Evolutionary conservation across 2,113 vertebrate species (phyloP).

Genomic region (Hypanus sabinus): DNA sequence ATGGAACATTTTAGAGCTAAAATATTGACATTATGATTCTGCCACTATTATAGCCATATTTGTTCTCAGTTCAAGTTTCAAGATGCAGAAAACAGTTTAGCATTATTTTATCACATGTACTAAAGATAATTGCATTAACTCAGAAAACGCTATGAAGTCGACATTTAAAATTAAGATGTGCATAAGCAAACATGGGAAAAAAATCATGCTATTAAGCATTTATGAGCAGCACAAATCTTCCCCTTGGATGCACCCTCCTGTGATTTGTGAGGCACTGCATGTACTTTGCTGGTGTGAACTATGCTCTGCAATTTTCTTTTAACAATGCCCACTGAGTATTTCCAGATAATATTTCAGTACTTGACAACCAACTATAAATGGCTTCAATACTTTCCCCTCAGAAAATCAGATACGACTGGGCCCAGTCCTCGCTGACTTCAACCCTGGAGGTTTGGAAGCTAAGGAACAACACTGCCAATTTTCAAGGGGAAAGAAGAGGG

Average conservation of each 20-base stretch:
- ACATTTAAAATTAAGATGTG: not conserved
- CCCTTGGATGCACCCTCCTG: not conserved
- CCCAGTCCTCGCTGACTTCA: constrained; percentile 1
- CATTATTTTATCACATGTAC: not conserved
- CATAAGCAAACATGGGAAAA: not conserved
- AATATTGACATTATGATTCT: constrained; percentile 22
- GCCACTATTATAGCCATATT: constrained; percentile 1
- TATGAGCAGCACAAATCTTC: constrained; percentile 1
- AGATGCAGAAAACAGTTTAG: not conserved
- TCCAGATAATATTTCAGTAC: constrained; percentile 36
- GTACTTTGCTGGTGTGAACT: constrained; percentile 1
- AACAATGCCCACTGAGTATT: constrained; percentile 38
- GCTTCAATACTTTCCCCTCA: constrained; percentile 21
- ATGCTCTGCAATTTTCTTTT: constrained; percentile 35
- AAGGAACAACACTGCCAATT: not conserved
- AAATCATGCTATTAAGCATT: constrained; percentile 29
- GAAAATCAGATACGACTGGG: not conserved
- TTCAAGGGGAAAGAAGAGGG: not conserved
- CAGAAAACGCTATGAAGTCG: not conserved
- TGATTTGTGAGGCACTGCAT: not conserved
- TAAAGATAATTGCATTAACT: not conserved
- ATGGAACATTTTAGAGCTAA: constrained; percentile 30
- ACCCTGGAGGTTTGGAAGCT: constrained; percentile 22
- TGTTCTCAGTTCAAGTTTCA: constrained; percentile 13
- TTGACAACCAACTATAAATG: constrained; percentile 32